Conservation (phyloP, 2,888 invertebrate species). For the Aleiodes testaceus region DNA sequence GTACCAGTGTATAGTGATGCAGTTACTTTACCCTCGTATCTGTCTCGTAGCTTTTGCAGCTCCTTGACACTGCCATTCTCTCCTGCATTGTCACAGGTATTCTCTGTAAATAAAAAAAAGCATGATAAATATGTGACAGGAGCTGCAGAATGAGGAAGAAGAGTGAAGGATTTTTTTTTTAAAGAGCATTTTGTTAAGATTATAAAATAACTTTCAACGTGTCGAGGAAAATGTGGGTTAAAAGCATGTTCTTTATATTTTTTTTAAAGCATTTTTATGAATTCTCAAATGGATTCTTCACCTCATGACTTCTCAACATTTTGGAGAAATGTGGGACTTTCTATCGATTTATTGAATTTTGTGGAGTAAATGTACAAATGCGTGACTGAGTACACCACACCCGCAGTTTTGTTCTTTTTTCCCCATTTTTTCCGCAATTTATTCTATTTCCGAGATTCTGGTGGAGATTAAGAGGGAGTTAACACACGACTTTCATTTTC, state of each 20-base stretch:
- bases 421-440: too few relatives aligned
- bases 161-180: neutral
- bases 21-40: slow-evolving; percentile 75
- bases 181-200: neutral
- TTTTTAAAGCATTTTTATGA: neutral
- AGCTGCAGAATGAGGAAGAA: neutral
- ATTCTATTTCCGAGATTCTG: too few relatives aligned
- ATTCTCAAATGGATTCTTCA: neutral
- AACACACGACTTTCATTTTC: neutral
- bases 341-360: too few relatives aligned
- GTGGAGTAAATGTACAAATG: too few relatives aligned
- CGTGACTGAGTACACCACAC: too few relatives aligned
- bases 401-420: too few relatives aligned
- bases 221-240: neutral
- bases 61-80: slow-evolving; percentile 62
- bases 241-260: neutral
- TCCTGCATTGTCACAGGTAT: slow-evolving; percentile 53
- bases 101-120: slow-evolving; percentile 53
- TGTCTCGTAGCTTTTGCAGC: slow-evolving; percentile 66
- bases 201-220: slow-evolving; percentile 10
- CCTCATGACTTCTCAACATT: too few relatives aligned
- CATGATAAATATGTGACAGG: neutral
- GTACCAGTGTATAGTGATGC: slow-evolving; percentile 85
- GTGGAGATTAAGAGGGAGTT: too few relatives aligned
- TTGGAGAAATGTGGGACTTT: too few relatives aligned